Conservation (phyloP, 2,797 vertebrate species). For the Spondyliosoma cantharus region DNA sequence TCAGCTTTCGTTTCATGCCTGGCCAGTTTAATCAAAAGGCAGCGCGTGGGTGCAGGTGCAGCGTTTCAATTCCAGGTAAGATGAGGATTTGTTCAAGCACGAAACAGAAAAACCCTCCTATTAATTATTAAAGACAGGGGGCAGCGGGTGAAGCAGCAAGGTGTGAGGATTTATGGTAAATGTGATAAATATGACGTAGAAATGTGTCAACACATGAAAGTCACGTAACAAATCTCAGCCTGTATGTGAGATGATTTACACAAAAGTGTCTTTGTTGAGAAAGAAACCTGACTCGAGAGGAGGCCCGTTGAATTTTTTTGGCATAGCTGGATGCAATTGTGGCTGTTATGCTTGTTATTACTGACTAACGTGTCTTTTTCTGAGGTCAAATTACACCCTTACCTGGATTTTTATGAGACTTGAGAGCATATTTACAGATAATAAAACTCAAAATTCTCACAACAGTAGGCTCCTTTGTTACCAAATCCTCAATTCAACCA, state of each 20-base stretch:
- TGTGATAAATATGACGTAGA: not conserved
- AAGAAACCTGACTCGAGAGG: conserved; percentile 16
- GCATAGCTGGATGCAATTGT: not conserved
- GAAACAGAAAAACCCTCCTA: conserved; percentile 27
- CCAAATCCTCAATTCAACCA: conserved; percentile 23
- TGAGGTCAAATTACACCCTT: conserved; percentile 44
- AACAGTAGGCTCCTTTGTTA: conserved; percentile 55
- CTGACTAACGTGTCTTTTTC: conserved; percentile 17
- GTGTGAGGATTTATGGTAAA: conserved; percentile 9
- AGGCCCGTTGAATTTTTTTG: conserved; percentile 12
- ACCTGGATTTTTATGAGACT: conserved; percentile 32
- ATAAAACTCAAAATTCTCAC: conserved; percentile 19
- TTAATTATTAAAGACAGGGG: conserved; percentile 58
- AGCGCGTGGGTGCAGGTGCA: conserved; percentile 35
- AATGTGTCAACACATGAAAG: not conserved
- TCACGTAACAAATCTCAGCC: not conserved
- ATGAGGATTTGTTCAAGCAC: conserved; percentile 50
- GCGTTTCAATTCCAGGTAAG: conserved; percentile 55
- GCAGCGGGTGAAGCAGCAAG: not conserved
- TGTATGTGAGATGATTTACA: not conserved
- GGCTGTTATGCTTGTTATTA: conserved; percentile 11
- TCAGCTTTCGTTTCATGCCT: conserved; percentile 55
- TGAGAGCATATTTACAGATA: conserved; percentile 23
- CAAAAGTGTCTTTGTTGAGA: not conserved
- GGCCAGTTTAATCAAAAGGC: conserved; percentile 48